Evolutionary conservation across 2,113 vertebrate species (phyloP), one percentile per base, ranked within the genome.

Genomic region (Malurus alboscapulatus): DNA sequence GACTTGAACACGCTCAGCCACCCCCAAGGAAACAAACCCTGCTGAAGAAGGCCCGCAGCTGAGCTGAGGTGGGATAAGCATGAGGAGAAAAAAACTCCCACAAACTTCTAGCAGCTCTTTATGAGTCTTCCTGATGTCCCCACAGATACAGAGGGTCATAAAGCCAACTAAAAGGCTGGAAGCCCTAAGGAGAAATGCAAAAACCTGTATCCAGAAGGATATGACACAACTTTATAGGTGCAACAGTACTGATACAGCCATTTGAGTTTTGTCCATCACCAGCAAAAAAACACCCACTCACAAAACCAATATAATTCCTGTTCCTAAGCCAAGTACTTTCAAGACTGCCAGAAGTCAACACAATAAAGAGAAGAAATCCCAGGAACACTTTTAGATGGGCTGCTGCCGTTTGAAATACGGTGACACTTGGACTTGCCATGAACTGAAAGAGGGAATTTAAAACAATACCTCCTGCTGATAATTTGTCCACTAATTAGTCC

Each of bases 291-390:
- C 10, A 68, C 34, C 80, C 47, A 36, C 47, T 71, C 63, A 71
- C 47, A 63, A 88, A 95, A 42, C 34, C 50, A 91, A 93, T 73
- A 90, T 25, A 14, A 77, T 80, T 86, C 66, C 67, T 86, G 75
- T 74, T 87, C 40, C 61, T 38, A 50, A 81, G 73, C 88, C 84
- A 92, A 81, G 27, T 57, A 59, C 88, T 48, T 90, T 24, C 1
- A 25, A 71, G 27, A 29, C 25, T 94, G 73, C 76, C 83, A 87
- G 86, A 84, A 92, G 80, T 92, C 80, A 90, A 84, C 59, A 71
- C 59, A 71, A 88, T 93, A 53, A 93, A 95, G 65, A 88, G 34
- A 14, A 90, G 44, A 77, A 94, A 67, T 48, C 71, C n/a, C 3
- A 1, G 73, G 48, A 93, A 57, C 19, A 6, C 53, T 84, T 77